Conservation (phyloP, 1,140 invertebrate species). For the Drosophila subpulchrella region DNA sequence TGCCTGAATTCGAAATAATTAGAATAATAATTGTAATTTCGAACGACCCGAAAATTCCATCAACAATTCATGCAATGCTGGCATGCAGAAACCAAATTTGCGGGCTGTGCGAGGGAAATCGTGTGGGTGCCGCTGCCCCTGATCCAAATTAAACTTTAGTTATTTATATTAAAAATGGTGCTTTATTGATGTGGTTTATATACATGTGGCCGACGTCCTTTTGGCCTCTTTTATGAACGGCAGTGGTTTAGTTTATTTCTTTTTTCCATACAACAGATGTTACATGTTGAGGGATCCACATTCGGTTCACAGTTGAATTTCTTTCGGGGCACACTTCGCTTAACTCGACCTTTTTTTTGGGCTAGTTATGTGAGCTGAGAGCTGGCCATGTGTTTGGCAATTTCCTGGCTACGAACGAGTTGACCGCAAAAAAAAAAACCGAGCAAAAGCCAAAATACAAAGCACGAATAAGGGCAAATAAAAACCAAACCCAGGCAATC, state of each 20-base stretch:
- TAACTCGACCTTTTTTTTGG: slow-evolving; percentile 64
- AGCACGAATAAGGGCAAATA: slow-evolving; percentile 64
- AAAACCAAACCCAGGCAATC: slow-evolving; percentile 79
- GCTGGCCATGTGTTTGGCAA: slow-evolving; percentile 72
- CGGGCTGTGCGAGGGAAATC: neutral
- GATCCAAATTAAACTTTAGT: slow-evolving; percentile 79
- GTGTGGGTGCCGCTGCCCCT: slow-evolving; percentile 17
- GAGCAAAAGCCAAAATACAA: slow-evolving; percentile 61
- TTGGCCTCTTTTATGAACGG: slow-evolving; percentile 52
- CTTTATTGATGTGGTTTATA: slow-evolving; percentile 79
- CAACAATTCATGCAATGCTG: slow-evolving; percentile 45
- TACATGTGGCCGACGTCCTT: slow-evolving; percentile 31
- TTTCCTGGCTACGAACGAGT: slow-evolving; percentile 78
- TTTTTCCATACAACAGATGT: slow-evolving; percentile 31
- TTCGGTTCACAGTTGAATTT: slow-evolving; percentile 47
- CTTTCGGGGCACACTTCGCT: slow-evolving; percentile 52
- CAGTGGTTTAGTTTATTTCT: slow-evolving; percentile 56
- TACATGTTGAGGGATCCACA: slow-evolving; percentile 40
- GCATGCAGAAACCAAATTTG: slow-evolving; percentile 33
- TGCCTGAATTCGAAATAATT: slow-evolving; percentile 60
- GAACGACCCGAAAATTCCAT: slow-evolving; percentile 36
- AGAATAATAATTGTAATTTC: slow-evolving; percentile 71
- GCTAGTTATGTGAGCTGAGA: slow-evolving; percentile 49
- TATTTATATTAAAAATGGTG: slow-evolving; percentile 82
- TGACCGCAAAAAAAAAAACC: slow-evolving; percentile 75